These are phyloP conservation scores for Trinorchestia longiramus DNA, from an alignment of 1,140 invertebrate genomes.

Conservation along the genomic window DNA sequence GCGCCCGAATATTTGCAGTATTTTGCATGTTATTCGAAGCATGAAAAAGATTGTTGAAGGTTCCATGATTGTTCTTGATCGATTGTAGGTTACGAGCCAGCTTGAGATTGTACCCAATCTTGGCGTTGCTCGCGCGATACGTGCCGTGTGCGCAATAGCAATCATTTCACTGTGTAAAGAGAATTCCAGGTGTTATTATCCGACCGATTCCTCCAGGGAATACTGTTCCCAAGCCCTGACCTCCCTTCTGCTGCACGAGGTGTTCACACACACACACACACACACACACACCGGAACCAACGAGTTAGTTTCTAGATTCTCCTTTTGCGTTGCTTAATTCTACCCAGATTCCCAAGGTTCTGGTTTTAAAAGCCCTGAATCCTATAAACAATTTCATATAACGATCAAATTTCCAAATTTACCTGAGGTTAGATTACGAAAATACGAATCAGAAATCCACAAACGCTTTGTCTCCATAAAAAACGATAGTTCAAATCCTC, in stretches of 20 bases:
- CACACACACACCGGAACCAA: not conserved
- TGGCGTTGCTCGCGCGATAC: not conserved
- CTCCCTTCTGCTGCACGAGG: not conserved
- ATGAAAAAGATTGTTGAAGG: not conserved
- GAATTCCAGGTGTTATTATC: constrained; percentile 14
- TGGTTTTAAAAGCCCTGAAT: not conserved
- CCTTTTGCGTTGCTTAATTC: not conserved
- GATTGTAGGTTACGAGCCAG: constrained; percentile 17
- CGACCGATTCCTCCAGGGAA: not conserved
- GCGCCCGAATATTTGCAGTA: not conserved
- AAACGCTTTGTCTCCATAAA: not conserved
- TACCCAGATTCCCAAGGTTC: not conserved
- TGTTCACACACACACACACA: not conserved
- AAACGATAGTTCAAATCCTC: too few relatives aligned
- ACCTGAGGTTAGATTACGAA: not conserved
- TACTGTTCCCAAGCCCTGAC: not conserved
- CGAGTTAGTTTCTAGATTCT: not conserved
- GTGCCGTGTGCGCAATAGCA: not conserved
- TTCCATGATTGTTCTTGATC: constrained; percentile 44
- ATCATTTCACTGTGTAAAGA: constrained; percentile 43
- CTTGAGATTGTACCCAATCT: constrained; percentile 40
- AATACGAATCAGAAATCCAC: not conserved
- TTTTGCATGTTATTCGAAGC: not conserved
- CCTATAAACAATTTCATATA: not conserved
- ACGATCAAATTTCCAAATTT: not conserved